Percentiles rank a stretch among this genome's conserved stretches.
These are phyloP conservation scores for Alloscopus bannaensis DNA, from an alignment of 2,888 invertebrate species.

Conservation along the genomic window DNA sequence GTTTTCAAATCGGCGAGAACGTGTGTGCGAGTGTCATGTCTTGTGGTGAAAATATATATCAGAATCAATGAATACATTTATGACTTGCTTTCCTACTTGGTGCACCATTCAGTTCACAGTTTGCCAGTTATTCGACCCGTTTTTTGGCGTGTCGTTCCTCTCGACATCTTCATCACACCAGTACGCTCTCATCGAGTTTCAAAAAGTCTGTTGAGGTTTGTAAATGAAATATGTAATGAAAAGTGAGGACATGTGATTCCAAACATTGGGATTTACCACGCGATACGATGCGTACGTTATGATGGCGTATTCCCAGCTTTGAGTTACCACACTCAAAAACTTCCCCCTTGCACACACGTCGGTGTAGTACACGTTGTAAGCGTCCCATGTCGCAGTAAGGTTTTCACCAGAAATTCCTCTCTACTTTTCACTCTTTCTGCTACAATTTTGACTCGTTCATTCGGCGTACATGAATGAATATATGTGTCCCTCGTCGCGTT, in stretches of 20 bases:
- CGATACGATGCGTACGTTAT: background rate
- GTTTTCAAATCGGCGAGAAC: too few species aligned
- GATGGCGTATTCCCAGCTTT: background rate
- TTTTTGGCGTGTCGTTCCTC: background rate
- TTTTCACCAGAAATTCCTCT: constrained; percentile 10
- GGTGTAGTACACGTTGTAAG: background rate
- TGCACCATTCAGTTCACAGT: background rate
- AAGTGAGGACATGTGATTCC: constrained; percentile 13
- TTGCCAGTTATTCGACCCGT: background rate
- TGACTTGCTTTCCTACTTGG: constrained; percentile 14
- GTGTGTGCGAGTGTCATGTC: too few species aligned
- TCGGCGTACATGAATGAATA: constrained; percentile 24
- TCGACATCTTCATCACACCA: background rate
- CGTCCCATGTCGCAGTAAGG: constrained; percentile 20
- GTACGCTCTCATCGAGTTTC: background rate
- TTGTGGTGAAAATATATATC: constrained; percentile 5
- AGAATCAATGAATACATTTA: constrained; percentile 24
- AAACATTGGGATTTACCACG: constrained; percentile 8
- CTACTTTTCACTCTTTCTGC: constrained; percentile 1
- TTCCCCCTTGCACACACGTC: background rate
- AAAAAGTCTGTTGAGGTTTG: constrained; percentile 27
- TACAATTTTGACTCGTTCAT: constrained; percentile 1
- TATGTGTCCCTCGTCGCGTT: constrained; percentile 33
- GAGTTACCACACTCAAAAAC: background rate
- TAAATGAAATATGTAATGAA: constrained; percentile 22